Percentiles rank a stretch among this genome's conserved stretches.
Evolutionary conservation across 2,113 vertebrate species (phyloP).

Genomic region (Onychostruthus taczanowskii): DNA sequence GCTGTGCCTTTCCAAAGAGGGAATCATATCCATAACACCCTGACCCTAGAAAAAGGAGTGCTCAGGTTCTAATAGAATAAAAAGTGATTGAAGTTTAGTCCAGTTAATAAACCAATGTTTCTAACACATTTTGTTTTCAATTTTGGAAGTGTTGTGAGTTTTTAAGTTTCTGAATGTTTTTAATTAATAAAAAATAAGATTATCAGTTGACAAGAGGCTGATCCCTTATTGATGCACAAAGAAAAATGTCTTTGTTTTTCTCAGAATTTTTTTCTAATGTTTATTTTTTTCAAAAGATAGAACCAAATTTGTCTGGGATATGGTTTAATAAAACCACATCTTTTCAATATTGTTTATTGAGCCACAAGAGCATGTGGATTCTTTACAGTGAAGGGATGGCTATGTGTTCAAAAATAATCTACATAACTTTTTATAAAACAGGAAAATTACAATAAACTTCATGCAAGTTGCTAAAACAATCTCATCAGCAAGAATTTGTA

Average conservation of each 20-base stretch:
- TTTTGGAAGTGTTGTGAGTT: neutral
- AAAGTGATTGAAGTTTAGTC: neutral
- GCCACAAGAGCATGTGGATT: neutral
- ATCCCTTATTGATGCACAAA: neutral
- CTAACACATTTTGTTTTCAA: neutral
- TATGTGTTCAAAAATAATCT: neutral
- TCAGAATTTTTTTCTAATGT: neutral
- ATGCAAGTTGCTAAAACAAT: constrained; percentile 2
- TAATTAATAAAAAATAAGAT: neutral
- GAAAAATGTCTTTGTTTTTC: neutral
- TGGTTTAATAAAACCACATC: neutral
- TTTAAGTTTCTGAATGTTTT: neutral
- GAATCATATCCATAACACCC: neutral
- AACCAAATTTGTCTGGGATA: neutral
- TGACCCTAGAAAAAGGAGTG: neutral
- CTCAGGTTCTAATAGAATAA: neutral
- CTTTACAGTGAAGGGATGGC: neutral
- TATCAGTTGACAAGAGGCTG: neutral
- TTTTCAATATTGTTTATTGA: neutral
- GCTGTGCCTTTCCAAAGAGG: neutral
- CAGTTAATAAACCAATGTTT: neutral
- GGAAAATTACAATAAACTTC: neutral
- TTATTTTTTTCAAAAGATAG: neutral
- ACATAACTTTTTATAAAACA: constrained; percentile 7
- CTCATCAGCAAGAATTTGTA: constrained; percentile 7